Base-by-base conservation (phyloP, 2,888 invertebrate species). In the Pherbina coryleti region DNA sequence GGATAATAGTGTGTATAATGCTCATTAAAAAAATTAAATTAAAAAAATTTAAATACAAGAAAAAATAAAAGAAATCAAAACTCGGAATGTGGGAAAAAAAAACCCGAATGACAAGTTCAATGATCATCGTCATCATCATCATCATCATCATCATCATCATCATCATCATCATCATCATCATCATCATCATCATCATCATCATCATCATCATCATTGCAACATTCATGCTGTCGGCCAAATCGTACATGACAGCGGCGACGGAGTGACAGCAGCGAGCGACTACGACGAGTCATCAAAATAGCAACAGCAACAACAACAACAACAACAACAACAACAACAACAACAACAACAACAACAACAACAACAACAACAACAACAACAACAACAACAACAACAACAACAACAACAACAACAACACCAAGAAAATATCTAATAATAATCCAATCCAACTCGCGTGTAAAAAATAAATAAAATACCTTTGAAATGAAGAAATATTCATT, bases 71-170 rank as follows among this genome's bases (percentile, higher is more conserved):
- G n/a, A 75, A 75, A 55, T 22, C 55, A 34, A 34, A 22, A 31
- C 28, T 44, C 44, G 44, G 44, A 44, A 44, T 44, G 44, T 44
- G 22, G 44, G 57, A 22, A 37, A 37, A 72, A n/a, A 60, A n/a
- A 67, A 75, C 53, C 28, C 53, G 75, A 75, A 66, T 75, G 75
- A 75, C 75, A 75, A 75, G 75, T 75, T 75, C 75, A 75, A 75
- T 67, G 75, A 75, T 75, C 74, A 67, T 37, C 67, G 28, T 37
- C 37, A 37, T 4, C 37, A 37, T 7, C 37, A 37, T 37, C 37
- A 37, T 37, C 8, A 37, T 8, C 8, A 37, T 7, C 37, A 37
- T 37, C 37, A 37, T 37, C 8, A 37, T 8, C 8, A 75, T 67
- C 67, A 75, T 75, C 74, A 67, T 37, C 67, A 11, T 37, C 37